Percentiles rank a stretch among this genome's conserved stretches.
Evolutionary conservation across 2,113 vertebrate species (phyloP).

Genomic region (Myotis lucifugus): DNA sequence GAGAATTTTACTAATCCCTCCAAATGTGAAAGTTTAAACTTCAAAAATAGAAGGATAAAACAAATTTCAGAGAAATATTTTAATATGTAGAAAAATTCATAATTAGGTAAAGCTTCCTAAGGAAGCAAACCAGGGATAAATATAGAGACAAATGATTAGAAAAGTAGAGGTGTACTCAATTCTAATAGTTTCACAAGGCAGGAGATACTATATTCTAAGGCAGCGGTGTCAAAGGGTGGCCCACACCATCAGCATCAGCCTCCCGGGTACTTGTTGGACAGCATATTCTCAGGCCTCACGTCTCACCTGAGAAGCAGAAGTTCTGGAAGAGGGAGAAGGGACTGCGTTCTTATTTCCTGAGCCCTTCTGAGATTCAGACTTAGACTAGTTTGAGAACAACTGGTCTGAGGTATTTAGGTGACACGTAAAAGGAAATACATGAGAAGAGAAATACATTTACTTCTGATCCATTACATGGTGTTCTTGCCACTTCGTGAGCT

Average conservation of each 20-base stretch:
- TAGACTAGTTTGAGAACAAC: not conserved
- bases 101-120: not conserved
- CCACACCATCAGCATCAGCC: rapidly evolving
- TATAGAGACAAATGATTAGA: not conserved
- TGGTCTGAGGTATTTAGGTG: not conserved
- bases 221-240: not conserved
- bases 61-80: not conserved
- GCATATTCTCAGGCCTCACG: not conserved
- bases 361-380: not conserved
- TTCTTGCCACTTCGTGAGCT: not conserved
- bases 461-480: not conserved
- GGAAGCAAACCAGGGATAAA: not conserved
- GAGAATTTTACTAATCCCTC: not conserved
- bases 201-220: not conserved
- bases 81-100: not conserved
- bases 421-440: not conserved
- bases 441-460: not conserved
- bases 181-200: not conserved
- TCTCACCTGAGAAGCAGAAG: not conserved
- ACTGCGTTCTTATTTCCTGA: not conserved
- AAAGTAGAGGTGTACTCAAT: not conserved
- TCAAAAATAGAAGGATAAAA: not conserved
- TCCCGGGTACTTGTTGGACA: not conserved
- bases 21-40: not conserved
- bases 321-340: not conserved